These are phyloP conservation scores for Ctenopoma kingsleyae DNA, from an alignment of 2,797 vertebrate genomes.

Conservation along the genomic window DNA sequence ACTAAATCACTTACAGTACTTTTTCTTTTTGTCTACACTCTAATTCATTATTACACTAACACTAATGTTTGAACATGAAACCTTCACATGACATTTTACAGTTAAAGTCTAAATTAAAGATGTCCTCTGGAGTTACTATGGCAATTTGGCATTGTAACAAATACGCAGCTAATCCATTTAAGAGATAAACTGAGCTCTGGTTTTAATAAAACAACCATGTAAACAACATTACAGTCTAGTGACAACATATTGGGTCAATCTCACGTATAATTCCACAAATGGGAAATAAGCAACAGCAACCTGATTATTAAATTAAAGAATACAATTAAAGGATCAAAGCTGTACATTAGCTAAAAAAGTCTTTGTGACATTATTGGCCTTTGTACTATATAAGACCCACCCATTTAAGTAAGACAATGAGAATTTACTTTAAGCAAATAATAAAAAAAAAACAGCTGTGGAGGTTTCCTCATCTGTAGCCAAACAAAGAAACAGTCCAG, in stretches of 20 bases:
- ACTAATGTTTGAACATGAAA: not conserved
- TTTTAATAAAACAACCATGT: conserved; percentile 3
- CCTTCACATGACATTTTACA: not conserved
- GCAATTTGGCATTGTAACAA: conserved; percentile 2
- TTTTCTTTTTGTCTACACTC: not conserved
- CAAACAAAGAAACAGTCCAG: not conserved
- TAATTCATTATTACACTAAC: not conserved
- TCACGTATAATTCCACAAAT: not conserved
- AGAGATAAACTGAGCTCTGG: conserved; percentile 14
- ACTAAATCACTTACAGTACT: too few relatives aligned
- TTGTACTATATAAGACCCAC: not conserved
- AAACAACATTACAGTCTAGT: not conserved
- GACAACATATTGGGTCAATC: not conserved
- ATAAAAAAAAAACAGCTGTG: not conserved
- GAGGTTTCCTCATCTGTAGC: not conserved
- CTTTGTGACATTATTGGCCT: not conserved
- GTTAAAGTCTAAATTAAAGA: not conserved
- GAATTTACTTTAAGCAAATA: not conserved
- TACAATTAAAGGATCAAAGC: not conserved
- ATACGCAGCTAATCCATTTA: conserved; percentile 16
- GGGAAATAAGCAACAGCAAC: not conserved
- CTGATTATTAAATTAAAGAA: conserved; percentile 5
- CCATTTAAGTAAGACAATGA: not conserved
- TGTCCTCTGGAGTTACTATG: conserved; percentile 5
- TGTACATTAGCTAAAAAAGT: not conserved